Base-by-base conservation (phyloP, 2,888 invertebrate genomes). In the Cataglyphis altisquamis region DNA sequence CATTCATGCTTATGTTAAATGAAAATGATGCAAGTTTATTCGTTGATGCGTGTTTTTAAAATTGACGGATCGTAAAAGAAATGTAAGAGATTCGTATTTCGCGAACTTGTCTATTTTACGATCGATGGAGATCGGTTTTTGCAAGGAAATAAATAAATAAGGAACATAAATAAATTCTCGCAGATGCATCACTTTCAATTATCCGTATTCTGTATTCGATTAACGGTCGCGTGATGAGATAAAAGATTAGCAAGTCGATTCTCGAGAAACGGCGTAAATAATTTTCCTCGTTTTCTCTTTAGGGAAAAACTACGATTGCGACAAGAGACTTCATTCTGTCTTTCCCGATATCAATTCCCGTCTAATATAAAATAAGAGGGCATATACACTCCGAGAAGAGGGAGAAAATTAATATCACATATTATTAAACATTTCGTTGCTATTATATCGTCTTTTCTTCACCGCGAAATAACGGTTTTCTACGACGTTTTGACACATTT, bases 381-480 rank as follows among this genome's bases (percentile, higher is more conserved):
- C 4, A 12, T n/a, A 62, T 9, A 36, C 9, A 9, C 18, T 36
- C 10, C 9, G 32, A 15, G 32, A 15, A 63, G 45, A 48, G 45
- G 18, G 1, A 48, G 48, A 21, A 21, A 48, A 48, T 48, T 63
- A 21, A 21, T 62, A n/a, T 10, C 8, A 12, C 6, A 67, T 18
- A 39, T 6, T 4, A 15, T 66, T 25, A 12, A 10, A 32, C 21
- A n/a, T n/a, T 39, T 36, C 15, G 2, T 8, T 39, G 3, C 25
- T 21, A 45, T 45, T 48, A 18, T 21, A 57, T 21, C 29, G 0
- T 15, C 45, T 8, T 52, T 60, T 57, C 6, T 60, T 18, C 3
- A 73, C 3, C 21, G 18, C 10, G 15, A 6, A 74, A 32, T 74
- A 63, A 74, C 63, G 45, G 63, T 63, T 74, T 74, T 18, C 29